Conservation (phyloP, 2,888 invertebrate species). For the Parnassius glacialis region DNA sequence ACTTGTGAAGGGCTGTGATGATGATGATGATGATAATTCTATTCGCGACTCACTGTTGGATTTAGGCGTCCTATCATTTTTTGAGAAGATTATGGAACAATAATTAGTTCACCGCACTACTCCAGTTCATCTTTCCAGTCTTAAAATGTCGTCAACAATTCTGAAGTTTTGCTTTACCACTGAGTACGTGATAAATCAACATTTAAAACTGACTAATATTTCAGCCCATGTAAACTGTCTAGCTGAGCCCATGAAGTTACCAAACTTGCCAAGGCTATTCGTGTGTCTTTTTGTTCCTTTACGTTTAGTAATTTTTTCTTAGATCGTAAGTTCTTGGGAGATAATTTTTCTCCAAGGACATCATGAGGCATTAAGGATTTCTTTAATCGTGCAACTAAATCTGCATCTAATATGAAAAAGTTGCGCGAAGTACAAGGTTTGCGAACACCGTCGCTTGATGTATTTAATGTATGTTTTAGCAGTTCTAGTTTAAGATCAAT, state of each 20-base stretch:
- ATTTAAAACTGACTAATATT: constrained; percentile 62
- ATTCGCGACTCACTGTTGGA: too few species aligned
- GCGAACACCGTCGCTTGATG: constrained; percentile 68
- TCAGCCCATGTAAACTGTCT: constrained; percentile 85
- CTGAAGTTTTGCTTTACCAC: too few species aligned
- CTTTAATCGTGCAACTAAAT: constrained; percentile 68
- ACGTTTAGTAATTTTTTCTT: constrained; percentile 73
- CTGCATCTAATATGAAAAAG: constrained; percentile 73
- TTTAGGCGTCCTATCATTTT: too few species aligned
- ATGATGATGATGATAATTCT: too few species aligned
- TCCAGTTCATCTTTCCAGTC: too few species aligned
- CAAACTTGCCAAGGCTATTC: constrained; percentile 74
- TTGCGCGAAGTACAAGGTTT: constrained; percentile 72
- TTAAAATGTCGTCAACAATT: too few species aligned
- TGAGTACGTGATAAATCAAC: too few species aligned
- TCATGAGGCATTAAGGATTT: constrained; percentile 76
- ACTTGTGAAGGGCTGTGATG: too few species aligned
- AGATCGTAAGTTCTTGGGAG: constrained; percentile 84
- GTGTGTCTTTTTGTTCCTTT: constrained; percentile 66
- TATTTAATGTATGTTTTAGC: constrained; percentile 66
- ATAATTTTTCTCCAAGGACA: constrained; percentile 73
- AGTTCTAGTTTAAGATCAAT: constrained; percentile 61
- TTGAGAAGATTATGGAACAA: too few species aligned
- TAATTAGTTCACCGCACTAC: too few species aligned
- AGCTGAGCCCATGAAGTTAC: constrained; percentile 76